Conservation (phyloP, 1,140 invertebrate species). For the Dendroctonus ponderosae region DNA sequence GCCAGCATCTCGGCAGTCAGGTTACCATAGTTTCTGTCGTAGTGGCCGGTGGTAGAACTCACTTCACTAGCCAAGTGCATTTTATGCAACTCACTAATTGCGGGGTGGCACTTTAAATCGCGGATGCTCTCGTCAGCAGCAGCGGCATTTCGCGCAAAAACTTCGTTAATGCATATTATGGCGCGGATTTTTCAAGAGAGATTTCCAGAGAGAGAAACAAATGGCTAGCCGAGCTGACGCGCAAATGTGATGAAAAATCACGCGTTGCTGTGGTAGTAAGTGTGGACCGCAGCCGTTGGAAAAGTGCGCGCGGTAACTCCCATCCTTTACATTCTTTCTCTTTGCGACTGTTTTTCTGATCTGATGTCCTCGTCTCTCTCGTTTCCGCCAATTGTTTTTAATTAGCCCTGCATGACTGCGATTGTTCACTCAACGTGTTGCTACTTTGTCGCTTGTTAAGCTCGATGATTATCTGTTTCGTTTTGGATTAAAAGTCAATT, state of each 20-base stretch:
- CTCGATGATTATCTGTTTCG: conserved; percentile 28
- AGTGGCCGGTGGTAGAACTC: conserved; percentile 62
- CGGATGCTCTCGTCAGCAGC: background rate
- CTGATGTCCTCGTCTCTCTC: conserved; percentile 35
- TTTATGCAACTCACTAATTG: conserved; percentile 2
- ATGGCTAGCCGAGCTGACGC: conserved; percentile 30
- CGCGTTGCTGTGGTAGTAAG: conserved; percentile 45
- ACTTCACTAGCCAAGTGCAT: conserved; percentile 72
- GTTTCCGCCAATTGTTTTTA: conserved; percentile 37
- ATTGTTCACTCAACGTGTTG: conserved; percentile 34
- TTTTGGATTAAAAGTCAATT: conserved; percentile 36
- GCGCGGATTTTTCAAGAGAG: conserved; percentile 30
- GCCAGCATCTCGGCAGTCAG: conserved; percentile 78
- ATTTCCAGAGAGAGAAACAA: conserved; percentile 9
- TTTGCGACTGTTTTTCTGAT: conserved; percentile 44
- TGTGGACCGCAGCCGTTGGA: conserved; percentile 46
- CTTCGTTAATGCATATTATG: conserved; percentile 16
- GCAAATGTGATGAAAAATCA: conserved; percentile 50
- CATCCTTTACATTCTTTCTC: conserved; percentile 40
- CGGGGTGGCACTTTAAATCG: too few relatives aligned
- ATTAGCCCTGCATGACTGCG: conserved; percentile 32
- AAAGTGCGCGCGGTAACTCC: conserved; percentile 48
- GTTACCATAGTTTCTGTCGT: conserved; percentile 55
- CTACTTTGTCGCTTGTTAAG: conserved; percentile 33
- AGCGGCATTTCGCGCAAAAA: conserved; percentile 13